Base-by-base conservation (phyloP, 2,113 vertebrate genomes). In the Solea solea region DNA sequence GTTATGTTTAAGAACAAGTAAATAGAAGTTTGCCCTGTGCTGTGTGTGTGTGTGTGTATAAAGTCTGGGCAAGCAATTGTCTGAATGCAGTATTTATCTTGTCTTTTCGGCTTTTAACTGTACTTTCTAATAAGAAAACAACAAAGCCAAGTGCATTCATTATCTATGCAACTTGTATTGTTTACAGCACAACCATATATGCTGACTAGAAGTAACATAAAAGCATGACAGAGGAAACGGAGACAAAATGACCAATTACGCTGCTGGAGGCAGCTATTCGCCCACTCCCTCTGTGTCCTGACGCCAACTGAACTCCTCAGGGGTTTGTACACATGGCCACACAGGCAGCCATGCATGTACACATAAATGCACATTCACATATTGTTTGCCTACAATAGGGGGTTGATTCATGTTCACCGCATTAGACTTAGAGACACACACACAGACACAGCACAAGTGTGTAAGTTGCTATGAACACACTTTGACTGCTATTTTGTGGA, bases 231-330 rank as follows among this genome's bases (percentile, higher is more conserved):
- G 60, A 48, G 16, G 40, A 75, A 68, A 77, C 42, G 69, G 64
- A 73, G 55, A 67, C 16, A 52, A 78, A 86, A 90, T 87, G 83
- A 87, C 67, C 83, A 89, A 90, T 89, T 89, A 90, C 73, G 15
- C 86, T 65, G 83, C 58, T 69, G 80, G 74, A 85, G 48, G 53
- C 72, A 76, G 67, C 61, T 64, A 54, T 63, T 64, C 60, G 53
- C 86, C 85, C 67, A 81, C 83, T 73, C 78, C 25, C 52, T 79
- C n/a, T 41, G 3, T 44, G 45, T 73, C 60, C 52, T 58, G 14
- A 53, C 54, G 55, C 45, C 44, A 48, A 57, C 67, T 74, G 64
- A 82, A 71, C 74, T 81, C 84, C 59, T 71, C 56, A 51, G 85
- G 83, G 80, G 78, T 81, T 80, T 55, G 50, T 41, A 61, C 27